Evolutionary conservation across 2,113 vertebrate genomes (phyloP).

Genomic region (Plestiodon gilberti): DNA sequence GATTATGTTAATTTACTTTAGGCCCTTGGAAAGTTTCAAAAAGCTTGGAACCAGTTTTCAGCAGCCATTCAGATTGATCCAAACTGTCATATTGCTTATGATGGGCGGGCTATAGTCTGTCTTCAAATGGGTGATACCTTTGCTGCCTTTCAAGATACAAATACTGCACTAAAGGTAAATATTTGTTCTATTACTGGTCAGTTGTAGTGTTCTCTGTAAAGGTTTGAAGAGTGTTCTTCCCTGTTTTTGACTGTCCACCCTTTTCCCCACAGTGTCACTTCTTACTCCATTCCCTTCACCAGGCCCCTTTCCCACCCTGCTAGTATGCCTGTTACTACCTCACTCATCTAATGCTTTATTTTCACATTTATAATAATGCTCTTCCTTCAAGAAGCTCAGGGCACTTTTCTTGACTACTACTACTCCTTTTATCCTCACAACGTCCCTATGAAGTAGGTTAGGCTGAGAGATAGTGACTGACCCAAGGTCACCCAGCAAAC

Average conservation of each 20-base stretch:
- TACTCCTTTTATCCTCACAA: no score
- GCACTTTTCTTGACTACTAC: no score
- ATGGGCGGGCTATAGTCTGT: slow-evolving; percentile 78
- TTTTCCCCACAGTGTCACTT: neutral
- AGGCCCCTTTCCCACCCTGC: neutral
- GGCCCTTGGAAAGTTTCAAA: slow-evolving; percentile 78
- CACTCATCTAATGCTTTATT: neutral
- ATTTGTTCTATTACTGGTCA: neutral
- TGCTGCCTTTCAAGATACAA: slow-evolving; percentile 83
- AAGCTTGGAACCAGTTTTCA: slow-evolving; percentile 83
- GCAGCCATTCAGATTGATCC: slow-evolving; percentile 72
- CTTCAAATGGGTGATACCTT: slow-evolving; percentile 79
- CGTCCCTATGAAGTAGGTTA: no score
- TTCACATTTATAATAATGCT: no score
- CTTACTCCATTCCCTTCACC: neutral
- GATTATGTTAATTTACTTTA: slow-evolving; percentile 61
- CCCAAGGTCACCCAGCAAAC: no score
- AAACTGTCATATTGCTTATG: slow-evolving; percentile 70
- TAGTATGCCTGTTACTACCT: neutral
- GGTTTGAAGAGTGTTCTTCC: neutral
- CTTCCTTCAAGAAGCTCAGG: no score
- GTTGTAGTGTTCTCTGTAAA: neutral
- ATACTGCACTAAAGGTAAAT: slow-evolving; percentile 79
- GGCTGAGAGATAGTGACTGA: no score
- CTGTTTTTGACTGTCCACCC: neutral